Conservation (phyloP, 2,797 vertebrate genomes). For the Chelon labrosus region DNA sequence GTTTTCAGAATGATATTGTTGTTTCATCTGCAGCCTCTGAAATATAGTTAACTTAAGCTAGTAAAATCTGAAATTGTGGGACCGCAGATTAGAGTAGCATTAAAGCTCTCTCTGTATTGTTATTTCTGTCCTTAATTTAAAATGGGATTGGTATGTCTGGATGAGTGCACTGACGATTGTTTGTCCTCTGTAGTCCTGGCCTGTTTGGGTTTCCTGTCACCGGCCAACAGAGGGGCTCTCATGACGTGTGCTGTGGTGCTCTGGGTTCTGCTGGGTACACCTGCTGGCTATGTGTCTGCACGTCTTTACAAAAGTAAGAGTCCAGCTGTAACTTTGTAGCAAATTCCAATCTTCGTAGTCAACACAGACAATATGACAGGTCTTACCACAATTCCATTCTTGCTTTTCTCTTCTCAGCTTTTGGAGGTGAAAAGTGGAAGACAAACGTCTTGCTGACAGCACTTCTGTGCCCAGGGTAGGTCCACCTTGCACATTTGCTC, state of each 20-base stretch:
- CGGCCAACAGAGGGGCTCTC: slow-evolving; percentile 91
- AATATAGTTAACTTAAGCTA: not conserved
- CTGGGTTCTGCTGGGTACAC: slow-evolving; percentile 92
- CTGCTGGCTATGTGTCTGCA: slow-evolving; percentile 91
- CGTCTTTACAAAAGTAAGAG: slow-evolving; percentile 93
- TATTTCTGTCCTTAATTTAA: not conserved
- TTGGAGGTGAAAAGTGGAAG: slow-evolving; percentile 95
- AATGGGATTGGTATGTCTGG: not conserved
- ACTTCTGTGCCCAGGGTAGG: slow-evolving; percentile 92
- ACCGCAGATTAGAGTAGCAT: not conserved
- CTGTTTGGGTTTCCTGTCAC: slow-evolving; percentile 97
- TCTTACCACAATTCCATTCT: not conserved
- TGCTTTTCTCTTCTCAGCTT: slow-evolving; percentile 82
- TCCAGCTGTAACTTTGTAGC: not conserved
- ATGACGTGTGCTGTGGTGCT: slow-evolving; percentile 93
- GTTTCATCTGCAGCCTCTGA: not conserved
- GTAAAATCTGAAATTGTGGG: not conserved
- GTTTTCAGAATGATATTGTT: not conserved
- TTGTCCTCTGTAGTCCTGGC: slow-evolving; percentile 89
- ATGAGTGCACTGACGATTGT: slow-evolving; percentile 15
- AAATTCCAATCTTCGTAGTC: not conserved
- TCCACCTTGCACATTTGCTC: slow-evolving; percentile 10
- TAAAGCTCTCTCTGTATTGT: not conserved
- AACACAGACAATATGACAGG: not conserved
- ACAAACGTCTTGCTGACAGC: slow-evolving; percentile 92